These are phyloP conservation scores for Falcunculus frontatus DNA, from an alignment of 2,113 vertebrate genomes.

Conservation along the genomic window DNA sequence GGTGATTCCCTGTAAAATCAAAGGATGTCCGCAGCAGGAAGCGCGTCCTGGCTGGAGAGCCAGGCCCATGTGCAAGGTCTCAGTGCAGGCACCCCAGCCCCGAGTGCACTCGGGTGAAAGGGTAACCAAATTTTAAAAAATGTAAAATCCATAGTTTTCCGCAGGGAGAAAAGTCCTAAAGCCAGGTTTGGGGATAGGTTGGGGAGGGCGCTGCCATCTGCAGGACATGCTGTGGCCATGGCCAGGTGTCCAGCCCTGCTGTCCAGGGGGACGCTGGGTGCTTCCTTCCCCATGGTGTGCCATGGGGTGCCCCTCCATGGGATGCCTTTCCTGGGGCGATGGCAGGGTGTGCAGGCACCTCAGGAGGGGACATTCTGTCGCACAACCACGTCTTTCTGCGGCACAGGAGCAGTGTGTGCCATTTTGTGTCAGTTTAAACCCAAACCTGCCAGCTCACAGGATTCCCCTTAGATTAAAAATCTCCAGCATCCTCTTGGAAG, in stretches of 20 bases:
- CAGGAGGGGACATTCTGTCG: not conserved
- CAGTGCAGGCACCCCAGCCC: not conserved
- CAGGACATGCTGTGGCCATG: not conserved
- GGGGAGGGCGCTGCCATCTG: not conserved
- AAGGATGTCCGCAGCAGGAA: not conserved
- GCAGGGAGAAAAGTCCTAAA: not conserved
- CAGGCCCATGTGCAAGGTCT: not conserved
- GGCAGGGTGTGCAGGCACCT: not conserved
- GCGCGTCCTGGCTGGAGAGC: accelerated
- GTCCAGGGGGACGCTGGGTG: not conserved
- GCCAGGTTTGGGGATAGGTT: not conserved
- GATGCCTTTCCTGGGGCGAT: not conserved
- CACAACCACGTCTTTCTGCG: not conserved
- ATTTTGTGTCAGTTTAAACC: not conserved
- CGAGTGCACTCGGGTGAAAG: accelerated
- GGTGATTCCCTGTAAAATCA: accelerated
- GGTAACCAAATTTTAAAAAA: not conserved
- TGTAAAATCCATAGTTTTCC: not conserved
- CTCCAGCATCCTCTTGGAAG: not conserved
- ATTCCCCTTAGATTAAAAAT: not conserved
- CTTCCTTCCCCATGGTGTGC: not conserved
- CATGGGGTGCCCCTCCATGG: not conserved
- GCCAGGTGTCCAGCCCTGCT: not conserved
- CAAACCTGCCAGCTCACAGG: not conserved
- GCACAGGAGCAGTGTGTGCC: not conserved